Percentiles rank a stretch among this genome's conserved stretches.
phyloP scores from a whole-genome alignment of 2,113 vertebrate genomes.

The Serinus canaria region DNA sequence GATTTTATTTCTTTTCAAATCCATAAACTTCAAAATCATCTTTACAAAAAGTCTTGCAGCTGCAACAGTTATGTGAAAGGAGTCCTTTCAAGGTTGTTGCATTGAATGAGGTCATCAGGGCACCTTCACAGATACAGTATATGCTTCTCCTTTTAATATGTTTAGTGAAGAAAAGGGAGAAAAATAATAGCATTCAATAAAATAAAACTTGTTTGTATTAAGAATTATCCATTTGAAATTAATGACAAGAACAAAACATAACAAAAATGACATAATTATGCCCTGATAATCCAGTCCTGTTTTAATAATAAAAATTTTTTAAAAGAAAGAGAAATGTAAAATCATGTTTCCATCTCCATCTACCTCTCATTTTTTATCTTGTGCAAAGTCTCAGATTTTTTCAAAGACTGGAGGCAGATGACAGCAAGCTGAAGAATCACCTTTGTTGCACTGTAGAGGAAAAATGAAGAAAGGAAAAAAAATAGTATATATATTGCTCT shows the following conservation, averaged over 20 bases:
- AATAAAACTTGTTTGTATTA: background rate
- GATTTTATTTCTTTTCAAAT: background rate
- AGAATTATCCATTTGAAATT: background rate
- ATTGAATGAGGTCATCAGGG: background rate
- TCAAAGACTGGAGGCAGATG: background rate
- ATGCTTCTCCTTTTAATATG: background rate
- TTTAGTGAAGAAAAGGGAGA: background rate
- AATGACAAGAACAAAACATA: background rate
- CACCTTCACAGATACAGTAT: background rate
- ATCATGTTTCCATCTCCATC: background rate
- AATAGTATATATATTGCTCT: background rate
- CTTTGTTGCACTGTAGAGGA: background rate
- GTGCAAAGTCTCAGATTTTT: background rate
- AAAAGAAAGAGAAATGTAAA: background rate
- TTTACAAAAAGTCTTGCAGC: background rate
- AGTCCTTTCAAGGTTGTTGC: background rate
- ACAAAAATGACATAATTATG: background rate
- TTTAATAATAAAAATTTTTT: background rate
- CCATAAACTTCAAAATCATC: background rate
- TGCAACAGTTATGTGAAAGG: background rate
- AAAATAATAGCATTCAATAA: background rate
- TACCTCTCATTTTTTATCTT: background rate
- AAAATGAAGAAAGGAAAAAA: background rate
- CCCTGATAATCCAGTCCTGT: background rate
- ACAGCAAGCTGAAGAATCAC: background rate